Percentiles rank a stretch among this genome's conserved stretches.
phyloP scores from a whole-genome alignment of 1,140 invertebrate genomes.

The Anastrepha obliqua region DNA sequence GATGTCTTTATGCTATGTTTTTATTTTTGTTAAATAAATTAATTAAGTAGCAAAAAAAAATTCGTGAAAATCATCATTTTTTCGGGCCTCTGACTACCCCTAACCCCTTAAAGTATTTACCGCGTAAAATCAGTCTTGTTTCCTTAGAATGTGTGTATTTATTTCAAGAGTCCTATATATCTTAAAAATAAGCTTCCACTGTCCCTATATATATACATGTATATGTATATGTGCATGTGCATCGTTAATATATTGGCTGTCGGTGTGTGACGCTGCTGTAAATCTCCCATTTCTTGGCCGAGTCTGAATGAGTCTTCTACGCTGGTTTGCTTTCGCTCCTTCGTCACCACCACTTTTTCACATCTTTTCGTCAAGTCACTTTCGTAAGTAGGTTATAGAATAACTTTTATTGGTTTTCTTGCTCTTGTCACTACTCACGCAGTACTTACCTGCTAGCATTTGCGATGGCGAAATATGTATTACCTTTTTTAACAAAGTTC shows the following conservation, averaged over 20 bases:
- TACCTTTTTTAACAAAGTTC: constrained; percentile 9
- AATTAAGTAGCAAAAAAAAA: too few relatives aligned
- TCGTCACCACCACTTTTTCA: neutral
- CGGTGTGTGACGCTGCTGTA: neutral
- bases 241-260: neutral
- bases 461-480: neutral
- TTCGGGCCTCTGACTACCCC: too few relatives aligned
- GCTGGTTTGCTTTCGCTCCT: neutral
- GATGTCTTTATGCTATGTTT: too few relatives aligned
- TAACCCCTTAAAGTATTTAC: too few relatives aligned
- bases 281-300: neutral
- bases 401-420: neutral
- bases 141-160: too few relatives aligned
- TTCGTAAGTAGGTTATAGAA: neutral
- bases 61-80: too few relatives aligned
- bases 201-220: too few relatives aligned
- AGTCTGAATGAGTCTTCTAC: neutral
- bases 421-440: neutral
- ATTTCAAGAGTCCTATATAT: too few relatives aligned
- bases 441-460: neutral
- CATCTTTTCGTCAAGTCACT: constrained; percentile 10
- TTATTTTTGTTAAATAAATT: too few relatives aligned
- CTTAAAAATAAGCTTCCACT: too few relatives aligned
- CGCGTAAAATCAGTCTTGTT: too few relatives aligned
- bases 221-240: too few relatives aligned